phyloP scores from a whole-genome alignment of 2,888 invertebrate genomes.

The Rhamphomyia laevipes region DNA sequence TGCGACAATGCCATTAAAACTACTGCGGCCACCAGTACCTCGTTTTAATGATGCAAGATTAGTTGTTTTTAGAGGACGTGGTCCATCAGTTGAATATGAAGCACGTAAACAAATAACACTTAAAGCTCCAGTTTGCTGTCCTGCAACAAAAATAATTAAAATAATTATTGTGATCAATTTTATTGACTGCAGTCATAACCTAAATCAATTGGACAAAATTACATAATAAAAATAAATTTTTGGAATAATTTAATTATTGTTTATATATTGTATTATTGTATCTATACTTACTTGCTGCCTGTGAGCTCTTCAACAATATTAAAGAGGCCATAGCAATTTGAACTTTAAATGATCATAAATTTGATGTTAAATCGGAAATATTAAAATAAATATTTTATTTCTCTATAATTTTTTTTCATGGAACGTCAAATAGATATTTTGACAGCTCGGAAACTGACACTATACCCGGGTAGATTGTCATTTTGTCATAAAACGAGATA shows the following conservation, averaged over 20 bases:
- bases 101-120: slow-evolving; percentile 30
- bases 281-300: slow-evolving; percentile 30
- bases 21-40: slow-evolving; percentile 85
- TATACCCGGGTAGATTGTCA: no score
- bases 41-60: slow-evolving; percentile 59
- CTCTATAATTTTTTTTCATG: no score
- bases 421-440: no score
- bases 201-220: background rate
- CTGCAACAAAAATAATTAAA: slow-evolving; percentile 16
- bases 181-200: slow-evolving; percentile 2
- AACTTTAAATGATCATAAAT: background rate
- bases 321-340: slow-evolving; percentile 26
- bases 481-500: no score
- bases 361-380: no score
- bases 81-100: slow-evolving; percentile 26
- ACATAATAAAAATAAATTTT: background rate
- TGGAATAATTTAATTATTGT: no score
- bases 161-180: background rate
- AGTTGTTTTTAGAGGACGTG: slow-evolving; percentile 37
- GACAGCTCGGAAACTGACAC: no score
- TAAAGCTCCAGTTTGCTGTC: slow-evolving; percentile 27
- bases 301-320: slow-evolving; percentile 29
- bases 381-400: no score
- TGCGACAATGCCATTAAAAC: slow-evolving; percentile 94
- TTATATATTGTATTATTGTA: background rate